Base-by-base conservation (phyloP, 2,113 vertebrate genomes). In the Girardinichthys multiradiatus region DNA sequence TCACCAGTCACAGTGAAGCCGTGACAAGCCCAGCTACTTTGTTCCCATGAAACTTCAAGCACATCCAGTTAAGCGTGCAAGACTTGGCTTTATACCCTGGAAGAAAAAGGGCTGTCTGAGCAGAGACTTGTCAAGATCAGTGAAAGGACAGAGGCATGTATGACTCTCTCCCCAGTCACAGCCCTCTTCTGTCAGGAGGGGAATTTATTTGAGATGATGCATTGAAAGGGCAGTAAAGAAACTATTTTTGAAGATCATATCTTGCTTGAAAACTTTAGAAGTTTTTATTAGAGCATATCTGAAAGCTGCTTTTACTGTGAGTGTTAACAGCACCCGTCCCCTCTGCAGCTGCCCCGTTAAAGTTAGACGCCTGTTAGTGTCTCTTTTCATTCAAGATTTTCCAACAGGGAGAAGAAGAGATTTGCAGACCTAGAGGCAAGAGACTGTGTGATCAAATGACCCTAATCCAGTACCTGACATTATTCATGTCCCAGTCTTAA, bases 401-500 rank as follows among this genome's bases (percentile, higher is more conserved):
- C 70, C 30, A 74, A 51, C 26, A 54, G 48, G 68, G 65, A 31
- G 39, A 54, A 61, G 14, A 4, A 26, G 63, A 64, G 64, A 1
- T 54, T 45, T 61, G 28, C 61, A 72, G 72, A 72, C 70, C 62
- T 28, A 21, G 33, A 66, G 58, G 70, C 72, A 59, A 71, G 67
- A 68, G 67, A 72, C 1, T 17, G 35, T 45, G 70, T 30, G 79
- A 83, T 90, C 80, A 28, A 72, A 71, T 91, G 91, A 90, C 83
- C 72, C 31, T 69, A 77, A 61, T 64, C 82, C 76, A 51, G 31
- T 2, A 59, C 79, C 81, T 86, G 89, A 89, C 86, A 59, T 83
- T 91, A 87, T 91, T 90, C 86, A 93, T 81, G 86, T 80, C 29
- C 74, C 69, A 2, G 67, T 70, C 51, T 75, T 91, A 91, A 90